phyloP scores from a whole-genome alignment of 30 jellyfish, hydroid and myxozoan species.

The Rhopilema esculentum region DNA sequence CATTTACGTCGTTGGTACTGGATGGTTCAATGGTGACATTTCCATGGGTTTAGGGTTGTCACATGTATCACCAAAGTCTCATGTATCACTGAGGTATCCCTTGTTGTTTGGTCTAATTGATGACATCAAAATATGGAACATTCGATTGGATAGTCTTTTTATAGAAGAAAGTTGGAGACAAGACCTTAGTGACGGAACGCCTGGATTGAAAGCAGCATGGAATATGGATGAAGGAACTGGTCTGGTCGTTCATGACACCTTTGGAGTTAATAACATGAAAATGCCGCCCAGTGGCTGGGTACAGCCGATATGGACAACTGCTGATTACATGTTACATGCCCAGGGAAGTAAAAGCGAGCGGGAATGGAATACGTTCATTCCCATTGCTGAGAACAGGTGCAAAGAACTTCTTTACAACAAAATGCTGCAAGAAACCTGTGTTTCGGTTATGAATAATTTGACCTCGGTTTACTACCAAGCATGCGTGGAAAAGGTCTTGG shows the following conservation, averaged over 20 bases:
- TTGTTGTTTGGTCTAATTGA: constrained; percentile 54
- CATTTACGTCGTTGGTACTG: constrained; percentile 33
- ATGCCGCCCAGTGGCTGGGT: constrained; percentile 72
- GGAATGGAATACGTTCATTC: background rate
- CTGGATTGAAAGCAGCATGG: constrained; percentile 55
- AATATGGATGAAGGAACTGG: constrained; percentile 75
- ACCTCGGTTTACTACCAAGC: constrained; percentile 40
- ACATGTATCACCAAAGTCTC: constrained; percentile 9
- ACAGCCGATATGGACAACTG: constrained; percentile 48
- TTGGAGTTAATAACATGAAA: constrained; percentile 26
- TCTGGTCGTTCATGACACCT: constrained; percentile 25
- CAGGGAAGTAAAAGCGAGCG: background rate
- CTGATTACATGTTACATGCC: constrained; percentile 11
- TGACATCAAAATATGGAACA: constrained; percentile 47
- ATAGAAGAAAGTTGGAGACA: constrained; percentile 47
- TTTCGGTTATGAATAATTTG: background rate
- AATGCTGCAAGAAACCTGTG: constrained; percentile 4
- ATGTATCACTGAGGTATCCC: constrained; percentile 21
- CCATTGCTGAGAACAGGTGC: constrained; percentile 33
- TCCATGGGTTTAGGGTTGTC: constrained; percentile 64
- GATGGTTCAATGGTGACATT: constrained; percentile 49
- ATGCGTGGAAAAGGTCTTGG: constrained; percentile 43
- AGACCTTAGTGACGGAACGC: constrained; percentile 1
- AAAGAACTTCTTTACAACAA: constrained; percentile 32
- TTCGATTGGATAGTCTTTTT: constrained; percentile 49